Evolutionary conservation across 1,140 invertebrate genomes (phyloP), one percentile per base, ranked within the genome.

Genomic region (Cherax destructor): DNA sequence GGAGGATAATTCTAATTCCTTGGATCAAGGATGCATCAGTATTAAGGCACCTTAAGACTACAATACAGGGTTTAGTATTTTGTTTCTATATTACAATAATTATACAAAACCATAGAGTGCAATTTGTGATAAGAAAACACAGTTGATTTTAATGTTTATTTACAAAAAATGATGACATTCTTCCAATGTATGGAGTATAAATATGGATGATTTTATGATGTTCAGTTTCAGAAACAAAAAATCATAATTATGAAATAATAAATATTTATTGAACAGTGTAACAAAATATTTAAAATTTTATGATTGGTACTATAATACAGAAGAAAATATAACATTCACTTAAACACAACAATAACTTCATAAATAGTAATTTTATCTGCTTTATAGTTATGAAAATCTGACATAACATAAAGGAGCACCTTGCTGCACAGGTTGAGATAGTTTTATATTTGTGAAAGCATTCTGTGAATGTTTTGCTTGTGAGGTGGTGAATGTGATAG

Each of bases 121-220:
- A 56, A 56, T 10, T 56, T 56, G 52, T 56, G 61, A 65, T 21
- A 65, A 65, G 61, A 65, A 65, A 65, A 65, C 61, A 3, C 13
- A 11, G 18, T 65, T 30, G 5, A 24, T 74, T 30, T 74, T 74
- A 74, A 30, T 74, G n/a, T 74, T 74, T 74, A 4, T 74, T 30
- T 74, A 74, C 69, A 74, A 74, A 74, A 3, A 74, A 74, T 74
- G 69, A 74, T 74, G 69, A 74, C 24, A 74, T 30, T 10, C 13
- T 56, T 74, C 24, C 69, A 30, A 11, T 74, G n/a, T 30, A 74
- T 74, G 69, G 69, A 74, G 21, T 74, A 74, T 74, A 74, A 74
- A 74, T 74, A 74, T 74, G 69, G 11, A 74, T 30, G 69, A 74
- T 24, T 74, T 69, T 69, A 74, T 74, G 69, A 74, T 18, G 18